These are phyloP conservation scores for Trichonephila clavipes DNA, from an alignment of 1,140 invertebrate genomes.

Conservation along the genomic window DNA sequence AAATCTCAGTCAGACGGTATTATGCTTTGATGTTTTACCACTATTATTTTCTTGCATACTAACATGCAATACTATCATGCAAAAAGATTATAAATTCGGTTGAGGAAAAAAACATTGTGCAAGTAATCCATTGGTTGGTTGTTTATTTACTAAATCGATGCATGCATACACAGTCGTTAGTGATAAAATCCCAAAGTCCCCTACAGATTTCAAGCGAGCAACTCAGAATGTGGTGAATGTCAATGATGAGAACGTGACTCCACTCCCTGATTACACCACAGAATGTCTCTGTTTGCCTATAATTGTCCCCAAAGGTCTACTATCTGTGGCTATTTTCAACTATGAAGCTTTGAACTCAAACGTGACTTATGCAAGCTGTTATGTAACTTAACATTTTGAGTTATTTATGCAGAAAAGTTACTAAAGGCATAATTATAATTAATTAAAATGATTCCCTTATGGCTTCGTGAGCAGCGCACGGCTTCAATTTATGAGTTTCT, in stretches of 20 bases:
- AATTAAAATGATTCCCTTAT: not conserved
- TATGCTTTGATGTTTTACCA: no score
- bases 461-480: not conserved
- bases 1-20: no score
- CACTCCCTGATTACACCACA: not conserved
- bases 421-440: not conserved
- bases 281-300: not conserved
- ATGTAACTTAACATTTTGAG: no score
- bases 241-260: not conserved
- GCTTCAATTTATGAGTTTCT: no score
- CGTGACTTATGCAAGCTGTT: no score
- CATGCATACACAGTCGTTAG: not conserved
- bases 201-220: not conserved
- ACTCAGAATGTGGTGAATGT: not conserved
- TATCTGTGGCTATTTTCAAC: not conserved
- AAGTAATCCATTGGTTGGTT: not conserved
- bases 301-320: constrained; percentile 8
- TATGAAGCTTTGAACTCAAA: not conserved
- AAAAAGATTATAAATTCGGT: no score
- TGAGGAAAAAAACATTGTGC: no score
- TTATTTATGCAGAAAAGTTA: no score
- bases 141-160: not conserved
- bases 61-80: no score
- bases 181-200: not conserved
- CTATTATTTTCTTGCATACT: no score